A percentile compares a stretch with the other conserved stretches of the same genome.
phyloP scores from a whole-genome alignment of 2,113 vertebrate species.

The Pelecanus crispus region DNA sequence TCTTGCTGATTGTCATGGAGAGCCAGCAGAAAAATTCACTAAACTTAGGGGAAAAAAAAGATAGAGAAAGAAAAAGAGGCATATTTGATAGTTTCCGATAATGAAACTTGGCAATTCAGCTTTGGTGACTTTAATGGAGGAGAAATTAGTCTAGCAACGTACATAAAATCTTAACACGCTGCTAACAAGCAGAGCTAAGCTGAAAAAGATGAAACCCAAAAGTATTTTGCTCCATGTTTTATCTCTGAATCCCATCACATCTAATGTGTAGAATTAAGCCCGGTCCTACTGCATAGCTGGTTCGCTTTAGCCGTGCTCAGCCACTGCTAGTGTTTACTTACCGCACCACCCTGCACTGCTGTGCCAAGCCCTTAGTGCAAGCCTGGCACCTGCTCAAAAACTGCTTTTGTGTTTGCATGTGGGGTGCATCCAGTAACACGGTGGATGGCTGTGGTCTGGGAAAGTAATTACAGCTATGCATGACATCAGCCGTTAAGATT shows the following conservation, averaged over 20 bases:
- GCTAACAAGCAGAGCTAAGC: background rate
- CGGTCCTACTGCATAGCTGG: fast-evolving
- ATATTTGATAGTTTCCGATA: background rate
- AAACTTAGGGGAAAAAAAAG: background rate
- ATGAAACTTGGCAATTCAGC: background rate
- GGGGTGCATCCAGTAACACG: background rate
- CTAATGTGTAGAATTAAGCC: background rate
- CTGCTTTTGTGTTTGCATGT: background rate
- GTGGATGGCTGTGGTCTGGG: background rate
- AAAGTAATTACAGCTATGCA: background rate
- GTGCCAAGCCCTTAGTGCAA: background rate
- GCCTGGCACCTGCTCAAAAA: background rate
- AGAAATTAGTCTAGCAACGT: background rate
- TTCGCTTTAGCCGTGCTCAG: background rate
- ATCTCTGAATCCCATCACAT: background rate
- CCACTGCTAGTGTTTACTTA: background rate
- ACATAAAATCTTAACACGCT: background rate
- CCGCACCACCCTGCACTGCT: background rate
- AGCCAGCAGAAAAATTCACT: background rate
- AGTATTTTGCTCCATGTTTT: background rate
- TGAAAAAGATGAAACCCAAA: background rate
- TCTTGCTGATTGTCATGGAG: background rate
- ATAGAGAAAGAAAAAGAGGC: background rate
- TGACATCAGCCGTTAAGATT: background rate
- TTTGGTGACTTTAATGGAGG: background rate